Percentiles rank a stretch among this genome's conserved stretches.
phyloP scores from a whole-genome alignment of 1,140 invertebrate genomes.

The Parapsyche elsis region DNA sequence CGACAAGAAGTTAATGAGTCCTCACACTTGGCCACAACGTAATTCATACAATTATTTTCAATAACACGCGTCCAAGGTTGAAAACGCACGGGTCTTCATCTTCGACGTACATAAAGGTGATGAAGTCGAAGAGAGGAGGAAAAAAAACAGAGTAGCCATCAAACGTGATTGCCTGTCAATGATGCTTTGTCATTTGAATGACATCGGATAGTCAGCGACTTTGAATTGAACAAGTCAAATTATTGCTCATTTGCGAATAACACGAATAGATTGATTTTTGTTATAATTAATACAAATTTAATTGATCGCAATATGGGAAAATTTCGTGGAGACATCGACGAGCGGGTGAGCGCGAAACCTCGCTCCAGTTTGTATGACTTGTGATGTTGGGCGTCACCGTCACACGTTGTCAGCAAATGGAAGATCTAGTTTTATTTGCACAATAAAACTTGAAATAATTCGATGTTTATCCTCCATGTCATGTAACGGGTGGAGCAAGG shows the following conservation, averaged over 20 bases:
- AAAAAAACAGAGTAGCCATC: slow-evolving; percentile 38
- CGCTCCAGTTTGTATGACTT: slow-evolving; percentile 17
- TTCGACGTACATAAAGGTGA: background rate
- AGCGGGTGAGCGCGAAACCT: slow-evolving; percentile 12
- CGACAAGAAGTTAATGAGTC: slow-evolving; percentile 36
- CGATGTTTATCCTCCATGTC: background rate
- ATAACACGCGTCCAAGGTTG: slow-evolving; percentile 46
- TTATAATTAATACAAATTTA: background rate
- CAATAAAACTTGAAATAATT: slow-evolving; percentile 28
- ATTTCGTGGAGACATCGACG: slow-evolving; percentile 5
- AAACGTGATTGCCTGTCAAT: slow-evolving; percentile 32
- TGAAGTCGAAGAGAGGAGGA: slow-evolving; percentile 8
- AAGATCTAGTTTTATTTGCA: slow-evolving; percentile 33
- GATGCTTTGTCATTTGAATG: slow-evolving; percentile 41
- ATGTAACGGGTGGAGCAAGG: slow-evolving; percentile 12
- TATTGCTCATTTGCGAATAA: background rate
- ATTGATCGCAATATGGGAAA: background rate
- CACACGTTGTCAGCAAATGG: background rate
- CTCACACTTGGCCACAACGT: slow-evolving; percentile 18
- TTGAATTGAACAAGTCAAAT: background rate
- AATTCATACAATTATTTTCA: slow-evolving; percentile 49
- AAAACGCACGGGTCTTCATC: slow-evolving; percentile 42
- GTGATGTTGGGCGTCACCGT: background rate
- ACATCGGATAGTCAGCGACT: background rate
- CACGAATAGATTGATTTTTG: background rate